Percentiles rank a stretch among this genome's conserved stretches.
Evolutionary conservation across 2,797 vertebrate species (phyloP).

Genomic region (Anomalospiza imberbis): DNA sequence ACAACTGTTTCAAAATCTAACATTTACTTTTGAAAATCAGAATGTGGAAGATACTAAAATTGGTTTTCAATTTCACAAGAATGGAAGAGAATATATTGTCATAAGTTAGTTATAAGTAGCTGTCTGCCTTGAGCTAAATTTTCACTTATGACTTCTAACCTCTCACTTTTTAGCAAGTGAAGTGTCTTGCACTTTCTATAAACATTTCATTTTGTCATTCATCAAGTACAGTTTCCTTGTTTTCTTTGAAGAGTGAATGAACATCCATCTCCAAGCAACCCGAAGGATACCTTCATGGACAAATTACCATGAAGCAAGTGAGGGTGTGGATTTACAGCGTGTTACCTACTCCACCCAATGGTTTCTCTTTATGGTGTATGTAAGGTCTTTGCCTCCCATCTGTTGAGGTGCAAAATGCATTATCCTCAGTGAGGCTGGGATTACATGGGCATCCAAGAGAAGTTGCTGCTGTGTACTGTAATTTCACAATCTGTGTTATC

Average conservation of each 20-base stretch:
- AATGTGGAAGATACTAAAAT: neutral
- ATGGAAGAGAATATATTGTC: neutral
- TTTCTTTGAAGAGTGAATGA: conserved; percentile 20
- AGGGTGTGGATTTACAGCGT: conserved; percentile 27
- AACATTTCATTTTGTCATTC: neutral
- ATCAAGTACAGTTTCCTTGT: neutral
- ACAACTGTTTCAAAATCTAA: neutral
- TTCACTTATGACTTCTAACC: neutral
- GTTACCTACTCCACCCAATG: conserved; percentile 14
- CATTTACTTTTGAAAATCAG: neutral
- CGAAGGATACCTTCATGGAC: neutral
- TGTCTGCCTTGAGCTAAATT: neutral
- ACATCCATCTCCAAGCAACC: conserved; percentile 12
- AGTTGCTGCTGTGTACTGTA: neutral
- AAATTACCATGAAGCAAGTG: conserved; percentile 14
- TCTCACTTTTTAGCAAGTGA: neutral
- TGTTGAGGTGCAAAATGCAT: neutral
- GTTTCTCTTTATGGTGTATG: neutral
- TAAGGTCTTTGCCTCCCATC: neutral
- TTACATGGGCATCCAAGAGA: neutral
- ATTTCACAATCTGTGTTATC: conserved; percentile 34
- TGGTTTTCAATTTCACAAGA: neutral
- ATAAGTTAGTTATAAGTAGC: neutral
- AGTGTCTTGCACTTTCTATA: neutral
- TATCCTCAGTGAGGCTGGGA: neutral